phyloP scores from a whole-genome alignment of 2,888 invertebrate species.

The Rotaria sp. region DNA sequence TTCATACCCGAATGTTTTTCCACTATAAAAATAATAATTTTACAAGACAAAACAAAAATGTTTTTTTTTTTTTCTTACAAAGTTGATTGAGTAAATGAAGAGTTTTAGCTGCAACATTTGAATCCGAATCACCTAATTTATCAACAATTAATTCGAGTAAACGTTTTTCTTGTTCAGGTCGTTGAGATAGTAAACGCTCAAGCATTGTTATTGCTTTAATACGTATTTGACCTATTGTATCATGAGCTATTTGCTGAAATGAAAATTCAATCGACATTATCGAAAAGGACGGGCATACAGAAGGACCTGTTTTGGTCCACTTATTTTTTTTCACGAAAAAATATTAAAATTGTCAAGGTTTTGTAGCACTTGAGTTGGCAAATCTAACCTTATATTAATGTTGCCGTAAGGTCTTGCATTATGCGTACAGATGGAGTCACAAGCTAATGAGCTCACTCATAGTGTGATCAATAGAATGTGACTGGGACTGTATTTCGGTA shows the following conservation, averaged over 20 bases:
- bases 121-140: conserved; percentile 85
- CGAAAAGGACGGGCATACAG: too few species aligned
- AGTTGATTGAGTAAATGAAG: conserved; percentile 76
- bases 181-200: conserved; percentile 13
- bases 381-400: too few species aligned
- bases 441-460: too few species aligned
- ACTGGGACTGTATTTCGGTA: too few species aligned
- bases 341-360: too few species aligned
- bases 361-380: too few species aligned
- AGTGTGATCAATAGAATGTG: too few species aligned
- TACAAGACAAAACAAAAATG: background rate
- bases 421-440: too few species aligned
- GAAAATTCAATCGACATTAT: background rate
- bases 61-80: conserved; percentile 44
- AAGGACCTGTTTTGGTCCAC: too few species aligned
- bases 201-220: background rate
- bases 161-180: conserved; percentile 68
- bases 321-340: too few species aligned
- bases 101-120: conserved; percentile 78
- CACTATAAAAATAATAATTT: conserved; percentile 22
- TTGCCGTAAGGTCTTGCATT: too few species aligned
- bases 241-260: conserved; percentile 11
- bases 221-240: conserved; percentile 4
- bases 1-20: conserved; percentile 36
- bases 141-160: conserved; percentile 76